A percentile compares a stretch with the other conserved stretches of the same genome.
Evolutionary conservation across 2,888 invertebrate species (phyloP).

Genomic region (Drosophila atripex): DNA sequence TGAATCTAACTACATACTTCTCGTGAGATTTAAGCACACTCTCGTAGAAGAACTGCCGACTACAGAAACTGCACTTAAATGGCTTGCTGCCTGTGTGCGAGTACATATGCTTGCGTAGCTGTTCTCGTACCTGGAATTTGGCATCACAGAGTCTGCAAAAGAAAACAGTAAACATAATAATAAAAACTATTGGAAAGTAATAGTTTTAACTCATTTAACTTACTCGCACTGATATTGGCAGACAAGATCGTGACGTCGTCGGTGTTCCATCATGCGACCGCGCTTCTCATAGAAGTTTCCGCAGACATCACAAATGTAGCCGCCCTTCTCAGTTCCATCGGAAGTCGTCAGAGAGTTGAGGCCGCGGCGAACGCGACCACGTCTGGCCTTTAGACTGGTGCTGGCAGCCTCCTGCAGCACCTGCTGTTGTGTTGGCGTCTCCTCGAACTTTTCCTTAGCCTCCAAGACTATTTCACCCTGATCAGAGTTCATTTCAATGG

Average conservation of each 20-base stretch:
- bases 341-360: conserved; percentile 60
- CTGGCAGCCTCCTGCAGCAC: conserved; percentile 34
- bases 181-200: background rate
- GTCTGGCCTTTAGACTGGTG: conserved; percentile 42
- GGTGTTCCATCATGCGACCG: conserved; percentile 81
- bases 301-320: conserved; percentile 81
- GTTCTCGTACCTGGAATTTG: conserved; percentile 79
- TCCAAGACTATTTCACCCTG: conserved; percentile 53
- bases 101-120: conserved; percentile 80
- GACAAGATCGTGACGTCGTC: conserved; percentile 76
- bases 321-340: conserved; percentile 63
- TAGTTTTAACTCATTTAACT: conserved; percentile 36
- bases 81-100: conserved; percentile 81
- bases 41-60: conserved; percentile 80
- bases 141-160: conserved; percentile 74
- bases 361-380: conserved; percentile 47
- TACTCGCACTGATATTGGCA: conserved; percentile 81
- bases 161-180: background rate
- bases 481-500: conserved; percentile 60
- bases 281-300: conserved; percentile 81
- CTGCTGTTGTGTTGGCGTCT: conserved; percentile 24
- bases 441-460: conserved; percentile 18
- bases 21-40: conserved; percentile 82
- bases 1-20: conserved; percentile 63
- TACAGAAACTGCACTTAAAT: conserved; percentile 79